These are phyloP conservation scores for Bombus terrestris DNA, from an alignment of 1,140 invertebrate species.

Conservation along the genomic window DNA sequence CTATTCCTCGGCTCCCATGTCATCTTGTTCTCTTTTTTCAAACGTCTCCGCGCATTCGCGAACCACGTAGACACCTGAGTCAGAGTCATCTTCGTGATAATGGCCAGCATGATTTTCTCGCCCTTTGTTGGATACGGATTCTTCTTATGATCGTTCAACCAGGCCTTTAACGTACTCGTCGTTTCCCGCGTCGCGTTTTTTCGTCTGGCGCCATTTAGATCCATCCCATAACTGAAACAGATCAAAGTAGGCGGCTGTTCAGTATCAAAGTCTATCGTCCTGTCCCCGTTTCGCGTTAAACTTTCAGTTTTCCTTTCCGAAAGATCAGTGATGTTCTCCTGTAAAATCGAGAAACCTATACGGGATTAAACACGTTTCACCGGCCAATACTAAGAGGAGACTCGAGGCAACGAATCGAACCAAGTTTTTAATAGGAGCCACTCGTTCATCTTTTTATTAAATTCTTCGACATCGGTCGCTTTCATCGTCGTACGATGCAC, in stretches of 20 bases:
- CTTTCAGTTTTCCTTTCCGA: background rate
- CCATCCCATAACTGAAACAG: slow-evolving; percentile 92
- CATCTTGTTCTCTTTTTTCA: slow-evolving; percentile 99
- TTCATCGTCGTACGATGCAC: slow-evolving; percentile 43
- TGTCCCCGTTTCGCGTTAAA: background rate
- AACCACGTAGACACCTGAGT: slow-evolving; percentile 99
- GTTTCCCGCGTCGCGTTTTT: slow-evolving; percentile 99
- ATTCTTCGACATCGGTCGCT: slow-evolving; percentile 19
- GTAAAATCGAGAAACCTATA: background rate
- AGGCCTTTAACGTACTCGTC: slow-evolving; percentile 97
- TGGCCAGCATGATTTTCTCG: slow-evolving; percentile 99
- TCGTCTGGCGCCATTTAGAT: slow-evolving; percentile 93
- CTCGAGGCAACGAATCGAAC: background rate
- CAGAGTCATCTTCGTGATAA: slow-evolving; percentile 99
- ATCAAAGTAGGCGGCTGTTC: background rate
- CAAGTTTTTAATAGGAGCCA: background rate
- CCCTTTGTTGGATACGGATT: slow-evolving; percentile 99
- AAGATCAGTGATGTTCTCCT: too few relatives aligned
- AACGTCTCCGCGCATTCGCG: slow-evolving; percentile 96
- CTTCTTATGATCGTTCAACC: slow-evolving; percentile 99
- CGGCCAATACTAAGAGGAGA: too few relatives aligned
- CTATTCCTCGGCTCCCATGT: slow-evolving; percentile 98
- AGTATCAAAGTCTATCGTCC: background rate
- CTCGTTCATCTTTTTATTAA: slow-evolving; percentile 39
- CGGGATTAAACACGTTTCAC: too few relatives aligned